phyloP scores from a whole-genome alignment of 2,113 vertebrate genomes.

The Oophaga pumilio region DNA sequence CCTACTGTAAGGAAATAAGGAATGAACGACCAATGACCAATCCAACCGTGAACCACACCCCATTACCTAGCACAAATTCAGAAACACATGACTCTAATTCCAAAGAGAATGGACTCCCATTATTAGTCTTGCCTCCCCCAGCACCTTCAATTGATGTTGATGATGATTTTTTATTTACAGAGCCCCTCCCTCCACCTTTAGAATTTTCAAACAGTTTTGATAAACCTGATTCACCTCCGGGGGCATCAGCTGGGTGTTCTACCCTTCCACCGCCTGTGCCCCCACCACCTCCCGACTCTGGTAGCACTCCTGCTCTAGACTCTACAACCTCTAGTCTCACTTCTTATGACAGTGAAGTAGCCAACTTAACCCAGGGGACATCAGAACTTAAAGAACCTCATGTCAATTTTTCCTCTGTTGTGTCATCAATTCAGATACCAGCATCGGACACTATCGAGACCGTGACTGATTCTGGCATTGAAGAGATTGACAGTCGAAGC shows the following conservation, averaged over 20 bases:
- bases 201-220: conserved; percentile 95
- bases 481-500: conserved; percentile 91
- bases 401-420: conserved; percentile 71
- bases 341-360: conserved; percentile 90
- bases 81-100: conserved; percentile 30
- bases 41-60: conserved; percentile 18
- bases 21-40: conserved; percentile 15
- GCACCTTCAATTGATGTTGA: conserved; percentile 88
- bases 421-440: conserved; percentile 73
- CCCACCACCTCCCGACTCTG: conserved; percentile 67
- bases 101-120: conserved; percentile 72
- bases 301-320: conserved; percentile 80
- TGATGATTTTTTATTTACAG: conserved; percentile 87
- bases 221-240: conserved; percentile 70
- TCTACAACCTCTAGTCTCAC: conserved; percentile 89
- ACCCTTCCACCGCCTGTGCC: conserved; percentile 63
- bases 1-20: conserved; percentile 26
- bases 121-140: conserved; percentile 86
- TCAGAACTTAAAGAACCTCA: conserved; percentile 69
- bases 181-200: conserved; percentile 86
- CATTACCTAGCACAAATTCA: conserved; percentile 47
- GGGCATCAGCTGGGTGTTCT: conserved; percentile 10
- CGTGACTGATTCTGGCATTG: conserved; percentile 89
- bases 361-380: conserved; percentile 83
- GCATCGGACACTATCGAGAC: conserved; percentile 82